Conservation (phyloP, 1,140 invertebrate species). For the Achroia grisella region DNA sequence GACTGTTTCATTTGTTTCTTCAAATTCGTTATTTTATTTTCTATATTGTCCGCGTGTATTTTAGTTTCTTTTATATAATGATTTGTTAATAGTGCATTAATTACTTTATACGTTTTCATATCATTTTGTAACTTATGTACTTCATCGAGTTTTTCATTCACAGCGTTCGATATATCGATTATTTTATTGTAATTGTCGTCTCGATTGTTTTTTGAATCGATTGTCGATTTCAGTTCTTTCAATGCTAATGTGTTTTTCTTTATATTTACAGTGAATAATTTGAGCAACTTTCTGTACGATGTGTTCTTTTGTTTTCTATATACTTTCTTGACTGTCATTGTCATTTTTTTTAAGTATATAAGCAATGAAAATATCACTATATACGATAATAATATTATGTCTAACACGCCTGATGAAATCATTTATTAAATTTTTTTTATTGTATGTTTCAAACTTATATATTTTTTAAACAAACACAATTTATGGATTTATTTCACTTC, state of each 20-base stretch:
- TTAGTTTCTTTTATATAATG: slow-evolving; percentile 60
- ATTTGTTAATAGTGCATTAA: slow-evolving; percentile 61
- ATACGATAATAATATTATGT: too few species aligned
- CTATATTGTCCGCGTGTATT: slow-evolving; percentile 50
- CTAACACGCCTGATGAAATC: too few species aligned
- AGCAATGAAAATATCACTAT: too few species aligned
- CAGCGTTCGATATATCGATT: slow-evolving; percentile 41
- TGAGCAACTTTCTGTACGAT: slow-evolving; percentile 35
- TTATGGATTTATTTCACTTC: too few species aligned
- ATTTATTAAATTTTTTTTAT: too few species aligned
- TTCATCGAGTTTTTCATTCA: slow-evolving; percentile 61
- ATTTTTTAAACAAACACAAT: too few species aligned
- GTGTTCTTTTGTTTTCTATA: slow-evolving; percentile 24
- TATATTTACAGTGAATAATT: slow-evolving; percentile 43
- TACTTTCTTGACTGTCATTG: slow-evolving; percentile 18
- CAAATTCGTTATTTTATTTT: slow-evolving; percentile 50
- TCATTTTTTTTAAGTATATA: background rate
- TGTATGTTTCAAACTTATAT: too few species aligned
- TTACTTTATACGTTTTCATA: slow-evolving; percentile 62
- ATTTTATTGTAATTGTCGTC: slow-evolving; percentile 36
- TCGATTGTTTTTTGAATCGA: slow-evolving; percentile 32
- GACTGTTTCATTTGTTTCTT: slow-evolving; percentile 47
- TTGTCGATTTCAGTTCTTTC: slow-evolving; percentile 41
- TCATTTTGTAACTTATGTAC: slow-evolving; percentile 60
- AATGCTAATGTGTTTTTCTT: slow-evolving; percentile 56